phyloP scores from a whole-genome alignment of 2,888 invertebrate species.

The Cantharis flavilabris region DNA sequence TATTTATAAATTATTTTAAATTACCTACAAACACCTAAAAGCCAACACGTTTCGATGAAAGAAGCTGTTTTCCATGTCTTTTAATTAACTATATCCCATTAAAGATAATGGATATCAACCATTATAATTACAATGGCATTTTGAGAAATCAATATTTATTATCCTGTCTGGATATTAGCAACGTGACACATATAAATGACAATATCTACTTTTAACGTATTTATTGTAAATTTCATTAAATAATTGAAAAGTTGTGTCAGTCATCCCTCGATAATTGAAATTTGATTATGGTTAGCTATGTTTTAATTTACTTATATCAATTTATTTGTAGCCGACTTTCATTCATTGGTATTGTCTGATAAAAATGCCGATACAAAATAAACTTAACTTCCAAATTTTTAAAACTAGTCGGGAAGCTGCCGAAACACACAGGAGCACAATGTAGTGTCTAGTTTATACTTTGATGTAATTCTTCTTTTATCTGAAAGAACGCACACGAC shows the following conservation, averaged over 20 bases:
- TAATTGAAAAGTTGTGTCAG: not conserved
- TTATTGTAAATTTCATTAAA: not conserved
- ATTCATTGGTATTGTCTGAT: not conserved
- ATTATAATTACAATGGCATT: not conserved
- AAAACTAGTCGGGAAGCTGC: not conserved
- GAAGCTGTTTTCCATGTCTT: not conserved
- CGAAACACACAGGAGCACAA: not conserved
- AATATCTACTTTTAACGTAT: not conserved
- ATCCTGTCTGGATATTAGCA: not conserved
- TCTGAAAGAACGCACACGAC: not conserved
- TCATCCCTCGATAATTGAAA: not conserved
- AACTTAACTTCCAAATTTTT: not conserved
- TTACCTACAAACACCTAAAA: not conserved
- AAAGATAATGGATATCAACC: not conserved
- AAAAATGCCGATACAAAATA: not conserved
- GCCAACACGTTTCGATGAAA: not conserved
- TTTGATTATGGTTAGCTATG: not conserved
- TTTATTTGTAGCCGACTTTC: not conserved
- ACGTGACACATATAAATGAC: not conserved
- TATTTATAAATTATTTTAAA: not conserved
- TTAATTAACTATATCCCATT: not conserved
- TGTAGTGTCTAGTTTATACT: not conserved
- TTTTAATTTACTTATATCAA: not conserved
- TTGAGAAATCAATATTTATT: not conserved
- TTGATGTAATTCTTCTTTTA: not conserved